A percentile compares a stretch with the other conserved stretches of the same genome.
Conservation (phyloP, 2,113 vertebrate genomes). For the Malurus cyaneus region DNA sequence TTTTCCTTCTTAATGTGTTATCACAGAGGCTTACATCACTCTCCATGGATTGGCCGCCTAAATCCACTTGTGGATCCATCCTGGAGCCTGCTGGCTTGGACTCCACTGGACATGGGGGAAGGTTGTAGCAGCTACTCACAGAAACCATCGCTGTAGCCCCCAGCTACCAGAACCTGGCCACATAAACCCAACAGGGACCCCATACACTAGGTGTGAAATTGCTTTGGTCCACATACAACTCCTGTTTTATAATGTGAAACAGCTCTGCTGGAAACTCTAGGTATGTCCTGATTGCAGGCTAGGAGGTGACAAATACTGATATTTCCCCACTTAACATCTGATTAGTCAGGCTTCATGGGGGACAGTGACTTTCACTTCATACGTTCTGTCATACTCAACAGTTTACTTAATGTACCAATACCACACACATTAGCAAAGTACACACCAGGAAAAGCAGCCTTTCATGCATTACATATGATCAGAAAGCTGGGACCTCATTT, state of each 20-base stretch:
- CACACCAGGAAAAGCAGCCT: not conserved
- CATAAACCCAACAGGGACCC: not conserved
- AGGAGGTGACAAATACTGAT: not conserved
- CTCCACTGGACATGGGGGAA: not conserved
- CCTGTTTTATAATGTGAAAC: not conserved
- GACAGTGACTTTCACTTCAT: not conserved
- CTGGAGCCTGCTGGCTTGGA: not conserved
- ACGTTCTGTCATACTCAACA: not conserved
- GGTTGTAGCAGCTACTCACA: not conserved
- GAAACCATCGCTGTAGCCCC: not conserved
- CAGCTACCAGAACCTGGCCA: not conserved
- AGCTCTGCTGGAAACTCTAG: not conserved
- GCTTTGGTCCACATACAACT: not conserved
- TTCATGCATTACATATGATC: not conserved
- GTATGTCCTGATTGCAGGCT: not conserved
- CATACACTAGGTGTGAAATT: not conserved
- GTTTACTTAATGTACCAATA: slow-evolving; percentile 1
- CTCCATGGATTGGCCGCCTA: not conserved
- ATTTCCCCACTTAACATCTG: not conserved
- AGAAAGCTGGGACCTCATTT: slow-evolving; percentile 12
- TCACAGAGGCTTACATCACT: no score
- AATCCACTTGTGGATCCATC: no score
- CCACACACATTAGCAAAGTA: slow-evolving; percentile 23
- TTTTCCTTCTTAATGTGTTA: not conserved
- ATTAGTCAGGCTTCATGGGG: not conserved